Base-by-base conservation (phyloP, 2,113 vertebrate genomes). In the Gopherus evgoodei region DNA sequence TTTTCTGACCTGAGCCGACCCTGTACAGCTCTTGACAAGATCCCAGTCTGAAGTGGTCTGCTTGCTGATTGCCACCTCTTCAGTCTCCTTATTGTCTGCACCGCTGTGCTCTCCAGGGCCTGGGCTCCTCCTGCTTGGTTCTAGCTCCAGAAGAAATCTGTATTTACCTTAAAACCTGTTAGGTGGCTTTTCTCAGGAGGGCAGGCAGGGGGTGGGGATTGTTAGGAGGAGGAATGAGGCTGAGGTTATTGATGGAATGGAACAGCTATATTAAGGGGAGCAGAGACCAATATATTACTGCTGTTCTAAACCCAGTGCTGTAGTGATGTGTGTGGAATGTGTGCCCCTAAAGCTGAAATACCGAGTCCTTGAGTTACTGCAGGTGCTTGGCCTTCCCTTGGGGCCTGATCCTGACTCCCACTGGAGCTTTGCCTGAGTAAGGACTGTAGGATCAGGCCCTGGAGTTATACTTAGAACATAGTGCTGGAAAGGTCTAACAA, bases 81-180 rank as follows among this genome's bases (percentile, higher is more conserved):
- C 91, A 83, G 14, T 27, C 22, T 0, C 87, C 86, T 3, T 14
- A 35, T 4, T 76, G 25, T 2, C 54, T 4, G 38, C 88, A 0
- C 1, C 0, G 3, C 52, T 93, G 87, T 80, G 62, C 81, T 65
- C n/a, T 13, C 42, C 21, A 5, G 42, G 38, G 11, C 0, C 90
- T 80, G 96, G 86, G 95, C 84, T 3, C 31, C 50, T 93, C 86
- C 94, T 8, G 5, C 93, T 92, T 4, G 79, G 95, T 95, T 96
- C 95, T 78, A n/a, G 95, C 91, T 97, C 84, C 94, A 47, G 7
- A 69, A 87, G 35, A 84, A 76, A 16, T 93, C 13, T 93, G 94
- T 95, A 90, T 97, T 97, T 97, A 91, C 96, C 95, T 96, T 94
- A 94, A 96, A 97, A 97, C 97, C 97, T 95, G 97, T 97, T 96